These are phyloP conservation scores for Sinocyclocheilus anophthalmus DNA, from an alignment of 2,113 vertebrate genomes.

Conservation along the genomic window DNA sequence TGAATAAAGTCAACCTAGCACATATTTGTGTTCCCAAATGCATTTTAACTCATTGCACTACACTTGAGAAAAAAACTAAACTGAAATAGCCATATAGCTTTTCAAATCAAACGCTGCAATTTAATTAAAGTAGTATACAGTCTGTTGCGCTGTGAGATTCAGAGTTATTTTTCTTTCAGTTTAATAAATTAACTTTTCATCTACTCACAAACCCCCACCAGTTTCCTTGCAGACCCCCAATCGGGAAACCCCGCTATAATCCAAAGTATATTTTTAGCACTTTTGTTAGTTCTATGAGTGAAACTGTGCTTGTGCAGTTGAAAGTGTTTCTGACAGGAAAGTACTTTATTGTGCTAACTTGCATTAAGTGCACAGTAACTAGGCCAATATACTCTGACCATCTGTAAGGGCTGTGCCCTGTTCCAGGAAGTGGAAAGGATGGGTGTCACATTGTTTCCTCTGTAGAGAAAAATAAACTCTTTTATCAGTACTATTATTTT, in stretches of 20 bases:
- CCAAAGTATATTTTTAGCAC: not conserved
- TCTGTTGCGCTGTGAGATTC: too few relatives aligned
- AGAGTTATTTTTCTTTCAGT: too few relatives aligned
- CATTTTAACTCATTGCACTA: not conserved
- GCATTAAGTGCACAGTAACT: conserved; percentile 5
- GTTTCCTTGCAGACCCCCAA: not conserved
- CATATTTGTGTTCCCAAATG: not conserved
- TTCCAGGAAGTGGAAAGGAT: conserved; percentile 72
- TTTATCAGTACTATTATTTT: not conserved
- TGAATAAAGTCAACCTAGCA: not conserved
- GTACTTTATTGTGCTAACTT: conserved; percentile 13
- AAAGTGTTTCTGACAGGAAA: conserved; percentile 11
- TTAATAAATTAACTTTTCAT: not conserved
- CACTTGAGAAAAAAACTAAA: too few relatives aligned
- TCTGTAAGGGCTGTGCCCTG: conserved; percentile 50
- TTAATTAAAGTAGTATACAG: too few relatives aligned
- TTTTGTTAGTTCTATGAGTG: not conserved
- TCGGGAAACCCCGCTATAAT: not conserved
- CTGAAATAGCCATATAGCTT: too few relatives aligned
- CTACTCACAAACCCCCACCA: not conserved
- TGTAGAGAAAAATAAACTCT: conserved; percentile 53
- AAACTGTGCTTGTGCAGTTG: not conserved
- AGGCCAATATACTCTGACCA: conserved; percentile 18
- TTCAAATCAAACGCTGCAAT: too few relatives aligned
- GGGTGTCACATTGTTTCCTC: conserved; percentile 66